Conservation (phyloP, 2,888 invertebrate genomes). For the Leptinotarsa peninsularis region DNA sequence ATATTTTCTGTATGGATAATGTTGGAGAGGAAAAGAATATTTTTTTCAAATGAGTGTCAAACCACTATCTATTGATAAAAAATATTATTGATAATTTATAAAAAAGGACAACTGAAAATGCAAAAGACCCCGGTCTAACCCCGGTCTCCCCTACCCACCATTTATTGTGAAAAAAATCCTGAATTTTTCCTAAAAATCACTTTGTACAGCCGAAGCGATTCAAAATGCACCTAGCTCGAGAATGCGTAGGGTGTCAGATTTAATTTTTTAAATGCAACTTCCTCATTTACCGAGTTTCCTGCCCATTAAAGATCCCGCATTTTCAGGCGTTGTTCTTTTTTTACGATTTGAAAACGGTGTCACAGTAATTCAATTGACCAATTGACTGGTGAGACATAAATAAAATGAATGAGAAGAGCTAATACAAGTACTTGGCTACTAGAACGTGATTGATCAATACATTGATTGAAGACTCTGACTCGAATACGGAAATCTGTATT, state of each 20-base stretch:
- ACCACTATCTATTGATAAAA: too few species aligned
- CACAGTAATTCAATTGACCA: slow-evolving; percentile 56
- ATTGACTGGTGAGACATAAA: slow-evolving; percentile 44
- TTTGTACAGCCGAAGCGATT: slow-evolving; percentile 15
- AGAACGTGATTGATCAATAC: background rate
- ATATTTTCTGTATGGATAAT: too few species aligned
- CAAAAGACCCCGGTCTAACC: too few species aligned
- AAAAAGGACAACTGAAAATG: too few species aligned
- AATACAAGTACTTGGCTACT: background rate
- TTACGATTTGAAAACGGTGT: slow-evolving; percentile 53
- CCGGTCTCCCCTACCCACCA: too few species aligned
- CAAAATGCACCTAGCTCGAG: slow-evolving; percentile 21
- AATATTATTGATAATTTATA: too few species aligned
- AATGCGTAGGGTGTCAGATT: slow-evolving; percentile 50
- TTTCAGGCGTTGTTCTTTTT: slow-evolving; percentile 53
- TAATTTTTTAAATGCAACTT: slow-evolving; percentile 55
- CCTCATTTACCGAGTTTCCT: slow-evolving; percentile 58
- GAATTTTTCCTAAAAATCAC: background rate
- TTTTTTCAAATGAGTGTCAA: too few species aligned
- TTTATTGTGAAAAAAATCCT: too few species aligned
- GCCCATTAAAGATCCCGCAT: slow-evolving; percentile 55
- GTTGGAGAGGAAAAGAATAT: too few species aligned
- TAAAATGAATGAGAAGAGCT: background rate
- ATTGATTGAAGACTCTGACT: background rate
- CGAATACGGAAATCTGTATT: too few species aligned